Evolutionary conservation across 1,140 invertebrate species (phyloP).

Genomic region (Temnothorax longispinosus): DNA sequence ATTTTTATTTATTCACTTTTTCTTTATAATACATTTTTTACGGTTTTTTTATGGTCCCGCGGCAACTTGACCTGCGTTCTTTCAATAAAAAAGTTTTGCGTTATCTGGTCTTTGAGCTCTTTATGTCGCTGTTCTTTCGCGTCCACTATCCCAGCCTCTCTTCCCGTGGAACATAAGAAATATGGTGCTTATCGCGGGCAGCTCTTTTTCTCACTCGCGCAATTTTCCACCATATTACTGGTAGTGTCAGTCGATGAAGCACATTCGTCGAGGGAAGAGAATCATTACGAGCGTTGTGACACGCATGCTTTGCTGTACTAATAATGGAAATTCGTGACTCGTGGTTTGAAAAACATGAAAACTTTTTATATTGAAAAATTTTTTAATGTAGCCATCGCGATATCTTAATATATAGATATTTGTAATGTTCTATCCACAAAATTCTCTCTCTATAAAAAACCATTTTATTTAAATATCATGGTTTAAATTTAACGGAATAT

Average conservation of each 20-base stretch:
- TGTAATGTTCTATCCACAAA: no score
- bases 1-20: neutral
- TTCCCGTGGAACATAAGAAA: conserved; percentile 6
- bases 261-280: conserved; percentile 8
- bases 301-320: neutral
- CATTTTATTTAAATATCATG: neutral
- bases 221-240: conserved; percentile 44
- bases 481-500: neutral
- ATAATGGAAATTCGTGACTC: no score
- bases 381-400: no score
- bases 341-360: no score
- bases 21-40: neutral
- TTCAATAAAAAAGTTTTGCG: conserved; percentile 29
- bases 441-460: neutral
- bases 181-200: conserved; percentile 26
- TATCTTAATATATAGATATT: no score
- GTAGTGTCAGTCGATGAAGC: conserved; percentile 22
- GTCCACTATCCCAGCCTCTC: neutral
- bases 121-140: neutral
- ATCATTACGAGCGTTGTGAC: neutral
- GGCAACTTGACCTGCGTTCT: neutral
- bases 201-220: conserved; percentile 8
- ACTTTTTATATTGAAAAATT: no score
- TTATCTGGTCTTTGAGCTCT: conserved; percentile 15
- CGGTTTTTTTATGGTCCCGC: neutral